Evolutionary conservation across 2,888 invertebrate species (phyloP).

Genomic region (Buathra laborator): DNA sequence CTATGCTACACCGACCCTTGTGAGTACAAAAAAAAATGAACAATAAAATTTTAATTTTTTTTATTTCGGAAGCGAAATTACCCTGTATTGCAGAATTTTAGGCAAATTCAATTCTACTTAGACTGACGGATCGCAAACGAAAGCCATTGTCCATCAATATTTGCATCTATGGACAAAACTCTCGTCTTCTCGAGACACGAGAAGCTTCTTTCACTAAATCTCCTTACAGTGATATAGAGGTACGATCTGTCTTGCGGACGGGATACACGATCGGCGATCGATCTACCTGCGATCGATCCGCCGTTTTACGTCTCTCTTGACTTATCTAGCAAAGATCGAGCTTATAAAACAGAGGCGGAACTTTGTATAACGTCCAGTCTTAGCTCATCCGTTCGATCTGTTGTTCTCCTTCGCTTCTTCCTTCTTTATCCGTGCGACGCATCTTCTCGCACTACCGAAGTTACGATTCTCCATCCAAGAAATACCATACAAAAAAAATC

Average conservation of each 20-base stretch:
- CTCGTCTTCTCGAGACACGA: slow-evolving; percentile 26
- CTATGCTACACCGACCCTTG: no score
- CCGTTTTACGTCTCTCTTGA: slow-evolving; percentile 66
- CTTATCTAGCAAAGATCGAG: slow-evolving; percentile 63
- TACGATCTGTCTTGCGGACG: slow-evolving; percentile 54
- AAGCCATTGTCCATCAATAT: slow-evolving; percentile 67
- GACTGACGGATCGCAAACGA: slow-evolving; percentile 58
- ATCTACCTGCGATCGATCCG: slow-evolving; percentile 74
- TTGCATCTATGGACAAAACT: slow-evolving; percentile 40
- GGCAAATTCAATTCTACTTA: slow-evolving; percentile 70
- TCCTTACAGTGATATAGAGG: slow-evolving; percentile 76
- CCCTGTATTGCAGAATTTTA: no score
- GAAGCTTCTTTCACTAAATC: slow-evolving; percentile 51
- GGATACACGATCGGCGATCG: slow-evolving; percentile 77
- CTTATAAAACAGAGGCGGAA: slow-evolving; percentile 45
- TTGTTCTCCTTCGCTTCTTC: not conserved
- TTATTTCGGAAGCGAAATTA: no score
- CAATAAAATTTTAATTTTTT: no score
- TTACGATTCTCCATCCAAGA: slow-evolving; percentile 5
- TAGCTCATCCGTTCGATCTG: not conserved
- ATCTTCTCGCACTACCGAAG: slow-evolving; percentile 26
- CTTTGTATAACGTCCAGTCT: slow-evolving; percentile 7
- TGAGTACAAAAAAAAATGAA: no score
- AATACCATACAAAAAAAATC: slow-evolving; percentile 26
- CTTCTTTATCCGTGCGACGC: slow-evolving; percentile 38